These are phyloP conservation scores for Grallaria varia DNA, from an alignment of 2,113 vertebrate species.

Conservation along the genomic window DNA sequence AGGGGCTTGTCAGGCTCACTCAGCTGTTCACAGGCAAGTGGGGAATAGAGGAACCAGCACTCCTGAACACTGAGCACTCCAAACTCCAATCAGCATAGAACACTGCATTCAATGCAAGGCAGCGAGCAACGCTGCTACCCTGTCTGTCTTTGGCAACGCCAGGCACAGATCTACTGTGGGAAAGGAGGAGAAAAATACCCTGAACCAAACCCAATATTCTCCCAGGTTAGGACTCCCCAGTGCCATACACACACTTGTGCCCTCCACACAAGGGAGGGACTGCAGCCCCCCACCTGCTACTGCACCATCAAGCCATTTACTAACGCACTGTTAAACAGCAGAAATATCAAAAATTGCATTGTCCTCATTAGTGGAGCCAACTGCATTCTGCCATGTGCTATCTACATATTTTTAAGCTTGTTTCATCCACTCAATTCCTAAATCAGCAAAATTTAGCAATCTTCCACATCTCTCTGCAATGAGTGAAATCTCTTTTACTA, in stretches of 20 bases:
- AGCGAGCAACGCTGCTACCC: neutral
- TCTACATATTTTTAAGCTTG: slow-evolving; percentile 11
- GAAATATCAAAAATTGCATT: neutral
- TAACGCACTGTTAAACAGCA: neutral
- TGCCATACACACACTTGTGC: neutral
- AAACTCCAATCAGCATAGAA: neutral
- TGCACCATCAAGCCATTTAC: neutral
- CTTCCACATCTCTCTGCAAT: neutral
- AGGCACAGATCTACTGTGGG: neutral
- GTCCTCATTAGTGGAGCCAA: neutral
- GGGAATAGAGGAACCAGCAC: neutral
- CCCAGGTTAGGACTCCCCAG: neutral
- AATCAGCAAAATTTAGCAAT: slow-evolving; percentile 39
- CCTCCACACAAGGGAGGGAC: neutral
- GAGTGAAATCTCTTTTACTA: slow-evolving; percentile 38
- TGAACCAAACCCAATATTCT: neutral
- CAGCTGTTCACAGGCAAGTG: neutral
- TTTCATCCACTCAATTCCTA: slow-evolving; percentile 21
- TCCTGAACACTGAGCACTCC: neutral
- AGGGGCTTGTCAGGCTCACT: neutral
- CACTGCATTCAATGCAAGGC: accelerated
- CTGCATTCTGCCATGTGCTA: neutral
- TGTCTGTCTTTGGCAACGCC: accelerated
- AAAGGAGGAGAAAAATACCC: neutral
- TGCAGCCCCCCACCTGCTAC: neutral